Conservation (phyloP, 1,140 invertebrate genomes). For the Gryon sp. region DNA sequence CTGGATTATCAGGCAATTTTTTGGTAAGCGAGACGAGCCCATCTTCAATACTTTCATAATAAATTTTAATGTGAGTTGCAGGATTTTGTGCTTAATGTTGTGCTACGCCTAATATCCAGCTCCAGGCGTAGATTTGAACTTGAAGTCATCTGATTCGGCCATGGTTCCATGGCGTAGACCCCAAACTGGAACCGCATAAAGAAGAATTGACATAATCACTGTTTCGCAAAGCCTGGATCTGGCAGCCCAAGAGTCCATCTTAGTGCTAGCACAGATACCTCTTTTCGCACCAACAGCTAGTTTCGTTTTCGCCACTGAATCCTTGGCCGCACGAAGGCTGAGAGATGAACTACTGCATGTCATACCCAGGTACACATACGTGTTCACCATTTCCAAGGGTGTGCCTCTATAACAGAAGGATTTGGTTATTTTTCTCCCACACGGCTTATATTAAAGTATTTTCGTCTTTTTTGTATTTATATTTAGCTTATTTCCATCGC, state of each 20-base stretch:
- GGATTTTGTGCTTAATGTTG: no score
- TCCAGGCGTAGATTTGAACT: no score
- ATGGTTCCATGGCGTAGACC: neutral
- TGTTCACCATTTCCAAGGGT: neutral
- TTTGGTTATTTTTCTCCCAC: neutral
- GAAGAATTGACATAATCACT: neutral
- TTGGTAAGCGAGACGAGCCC: no score
- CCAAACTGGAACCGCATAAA: constrained; percentile 4
- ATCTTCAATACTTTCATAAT: no score
- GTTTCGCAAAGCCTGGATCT: no score
- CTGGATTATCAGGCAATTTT: no score
- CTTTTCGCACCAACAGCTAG: neutral
- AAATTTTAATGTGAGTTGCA: no score
- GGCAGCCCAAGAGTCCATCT: no score
- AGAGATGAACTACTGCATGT: neutral
- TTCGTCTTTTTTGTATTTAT: neutral
- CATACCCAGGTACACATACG: neutral
- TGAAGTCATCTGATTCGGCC: neutral
- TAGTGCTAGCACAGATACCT: no score
- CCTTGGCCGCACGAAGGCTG: neutral
- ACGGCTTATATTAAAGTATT: neutral
- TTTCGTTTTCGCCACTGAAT: no score
- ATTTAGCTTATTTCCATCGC: neutral
- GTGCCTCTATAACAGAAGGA: neutral
- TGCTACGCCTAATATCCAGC: no score